Conservation (phyloP, 2,113 vertebrate species). For the Phrynosoma blainvillii region DNA sequence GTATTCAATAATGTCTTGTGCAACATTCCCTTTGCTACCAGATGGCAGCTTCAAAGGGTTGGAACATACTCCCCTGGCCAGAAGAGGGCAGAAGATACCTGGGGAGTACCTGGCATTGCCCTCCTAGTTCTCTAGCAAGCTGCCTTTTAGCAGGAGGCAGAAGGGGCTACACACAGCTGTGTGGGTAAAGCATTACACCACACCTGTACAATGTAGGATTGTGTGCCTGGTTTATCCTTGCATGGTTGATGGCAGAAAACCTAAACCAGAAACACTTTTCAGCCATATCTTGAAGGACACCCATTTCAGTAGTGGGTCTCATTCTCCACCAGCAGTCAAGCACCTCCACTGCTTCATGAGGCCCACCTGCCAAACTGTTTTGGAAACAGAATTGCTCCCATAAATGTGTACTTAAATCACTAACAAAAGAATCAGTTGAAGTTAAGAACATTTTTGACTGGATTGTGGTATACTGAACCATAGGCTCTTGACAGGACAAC, state of each 20-base stretch:
- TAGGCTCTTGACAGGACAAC: background rate
- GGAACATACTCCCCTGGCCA: too few species aligned
- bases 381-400: background rate
- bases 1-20: too few species aligned
- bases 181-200: too few species aligned
- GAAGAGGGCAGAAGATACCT: too few species aligned
- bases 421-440: background rate
- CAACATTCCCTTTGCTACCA: too few species aligned
- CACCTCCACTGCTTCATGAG: background rate
- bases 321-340: background rate
- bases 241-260: background rate
- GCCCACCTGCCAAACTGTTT: background rate
- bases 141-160: too few species aligned
- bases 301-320: background rate
- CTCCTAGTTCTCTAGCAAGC: too few species aligned
- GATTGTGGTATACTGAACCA: background rate
- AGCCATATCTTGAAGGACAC: background rate
- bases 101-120: too few species aligned
- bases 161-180: too few species aligned
- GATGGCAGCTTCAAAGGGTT: too few species aligned
- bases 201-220: too few species aligned
- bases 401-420: background rate
- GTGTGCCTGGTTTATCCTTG: background rate
- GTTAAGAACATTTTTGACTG: background rate
- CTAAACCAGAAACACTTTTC: background rate